Base-by-base conservation (phyloP, 2,888 invertebrate species). In the Leucophora obtusa region DNA sequence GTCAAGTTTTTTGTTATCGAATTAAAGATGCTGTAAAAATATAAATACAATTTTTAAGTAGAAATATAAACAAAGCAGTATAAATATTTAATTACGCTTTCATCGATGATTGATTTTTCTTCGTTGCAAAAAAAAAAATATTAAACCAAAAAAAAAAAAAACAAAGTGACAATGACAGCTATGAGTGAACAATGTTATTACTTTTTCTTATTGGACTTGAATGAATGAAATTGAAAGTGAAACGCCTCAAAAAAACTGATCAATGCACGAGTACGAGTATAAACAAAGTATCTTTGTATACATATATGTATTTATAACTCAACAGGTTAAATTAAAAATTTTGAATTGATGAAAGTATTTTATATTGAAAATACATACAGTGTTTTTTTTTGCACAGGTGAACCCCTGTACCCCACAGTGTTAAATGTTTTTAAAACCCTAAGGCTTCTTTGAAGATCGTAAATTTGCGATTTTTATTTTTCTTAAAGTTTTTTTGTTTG, bases 221-320 rank as follows among this genome's bases (percentile, higher is more conserved):
- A 73, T 68, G 62, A 81, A 79, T 86, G 84, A 86, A 87, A 87
- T 86, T 85, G 87, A 87, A 87, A 87, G 87, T 87, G 84, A 86
- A 87, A 75, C 84, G 84, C 85, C 87, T 85, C 86, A 11, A 59
- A 65, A 28, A 28, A 28, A 60, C 56, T 28, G 38, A 9, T 71
- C 58, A 11, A 33, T 63, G 54, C n/a, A 56, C 66, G 51, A 60
- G 38, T 47, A 56, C 66, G 51, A 60, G 38, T 47, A 59, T 70
- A 70, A 54, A 24, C 56, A 47, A 33, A 60, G 51, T 69, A 51
- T 66, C 62, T 17, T 43, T 72, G 28, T 28, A n/a, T n/a, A n/a
- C n/a, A n/a, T n/a, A n/a, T n/a, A 59, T 54, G 50, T 60, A 76
- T 73, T 28, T 28, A 6, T 28, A 28, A 28, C 28, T 24, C 62